Conservation (phyloP, 2,113 vertebrate genomes). For the Ictalurus punctatus region DNA sequence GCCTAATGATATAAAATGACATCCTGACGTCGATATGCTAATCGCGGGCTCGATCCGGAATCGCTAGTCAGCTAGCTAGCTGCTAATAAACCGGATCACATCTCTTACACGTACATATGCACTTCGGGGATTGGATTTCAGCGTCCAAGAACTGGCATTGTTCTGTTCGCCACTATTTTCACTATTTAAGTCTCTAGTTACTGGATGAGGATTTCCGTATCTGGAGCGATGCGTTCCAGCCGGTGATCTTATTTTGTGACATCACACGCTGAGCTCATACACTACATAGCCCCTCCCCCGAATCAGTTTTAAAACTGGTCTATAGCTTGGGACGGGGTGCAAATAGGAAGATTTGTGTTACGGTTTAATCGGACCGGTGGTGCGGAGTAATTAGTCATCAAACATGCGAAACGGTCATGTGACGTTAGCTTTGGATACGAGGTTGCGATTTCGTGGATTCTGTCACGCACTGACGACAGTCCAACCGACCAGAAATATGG, state of each 20-base stretch:
- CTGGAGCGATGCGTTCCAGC: neutral
- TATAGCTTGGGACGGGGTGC: neutral
- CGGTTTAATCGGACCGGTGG: neutral
- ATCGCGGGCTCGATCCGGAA: neutral
- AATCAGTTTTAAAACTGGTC: neutral
- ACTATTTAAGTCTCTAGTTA: neutral
- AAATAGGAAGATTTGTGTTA: neutral
- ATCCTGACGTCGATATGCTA: neutral
- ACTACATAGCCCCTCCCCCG: neutral
- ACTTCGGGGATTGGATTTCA: neutral
- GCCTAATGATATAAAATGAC: neutral
- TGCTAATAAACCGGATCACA: no score
- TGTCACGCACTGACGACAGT: neutral
- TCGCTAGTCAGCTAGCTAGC: neutral
- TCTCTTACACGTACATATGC: neutral
- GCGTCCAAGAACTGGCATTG: neutral
- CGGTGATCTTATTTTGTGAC: neutral
- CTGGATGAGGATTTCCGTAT: neutral
- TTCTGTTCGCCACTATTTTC: neutral
- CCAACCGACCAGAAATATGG: no score
- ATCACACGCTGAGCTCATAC: neutral
- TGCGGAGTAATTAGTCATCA: neutral
- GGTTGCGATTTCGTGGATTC: neutral
- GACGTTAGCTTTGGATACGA: neutral
- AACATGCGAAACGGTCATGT: neutral